Conservation (phyloP, 2,797 vertebrate species). For the Masticophis lateralis region DNA sequence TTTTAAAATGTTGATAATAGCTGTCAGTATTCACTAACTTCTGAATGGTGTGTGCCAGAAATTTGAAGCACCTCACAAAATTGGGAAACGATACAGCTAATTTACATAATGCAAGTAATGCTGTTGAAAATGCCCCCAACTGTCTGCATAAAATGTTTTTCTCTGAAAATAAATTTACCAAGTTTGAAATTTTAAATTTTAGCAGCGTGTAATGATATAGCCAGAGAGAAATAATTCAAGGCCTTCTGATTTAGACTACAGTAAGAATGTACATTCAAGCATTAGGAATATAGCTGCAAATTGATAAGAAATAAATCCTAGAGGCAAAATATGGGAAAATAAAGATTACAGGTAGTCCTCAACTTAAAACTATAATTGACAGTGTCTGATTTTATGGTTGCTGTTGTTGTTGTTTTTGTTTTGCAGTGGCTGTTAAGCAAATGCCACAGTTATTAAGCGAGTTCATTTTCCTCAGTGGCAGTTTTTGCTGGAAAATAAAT, state of each 20-base stretch:
- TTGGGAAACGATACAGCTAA: slow-evolving; percentile 31
- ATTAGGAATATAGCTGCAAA: neutral
- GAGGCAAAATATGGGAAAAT: neutral
- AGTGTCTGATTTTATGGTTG: neutral
- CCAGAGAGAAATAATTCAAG: neutral
- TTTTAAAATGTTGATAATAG: slow-evolving; percentile 63
- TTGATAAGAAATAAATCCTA: neutral
- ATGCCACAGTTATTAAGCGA: neutral
- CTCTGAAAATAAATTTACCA: slow-evolving; percentile 41
- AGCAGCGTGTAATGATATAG: neutral
- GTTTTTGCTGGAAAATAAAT: neutral
- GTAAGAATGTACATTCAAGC: neutral
- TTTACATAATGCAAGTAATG: slow-evolving; percentile 46
- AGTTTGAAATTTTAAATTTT: slow-evolving; percentile 51
- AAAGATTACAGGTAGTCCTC: neutral
- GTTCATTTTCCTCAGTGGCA: neutral
- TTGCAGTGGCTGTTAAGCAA: neutral
- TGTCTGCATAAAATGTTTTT: neutral
- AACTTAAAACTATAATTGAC: neutral
- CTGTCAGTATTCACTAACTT: slow-evolving; percentile 68
- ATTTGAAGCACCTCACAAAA: slow-evolving; percentile 54
- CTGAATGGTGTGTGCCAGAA: slow-evolving; percentile 53
- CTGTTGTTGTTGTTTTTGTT: neutral
- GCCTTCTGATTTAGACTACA: neutral
- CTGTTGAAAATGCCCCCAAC: slow-evolving; percentile 50